Evolutionary conservation across 2,888 invertebrate genomes (phyloP).

Genomic region (Actias luna): DNA sequence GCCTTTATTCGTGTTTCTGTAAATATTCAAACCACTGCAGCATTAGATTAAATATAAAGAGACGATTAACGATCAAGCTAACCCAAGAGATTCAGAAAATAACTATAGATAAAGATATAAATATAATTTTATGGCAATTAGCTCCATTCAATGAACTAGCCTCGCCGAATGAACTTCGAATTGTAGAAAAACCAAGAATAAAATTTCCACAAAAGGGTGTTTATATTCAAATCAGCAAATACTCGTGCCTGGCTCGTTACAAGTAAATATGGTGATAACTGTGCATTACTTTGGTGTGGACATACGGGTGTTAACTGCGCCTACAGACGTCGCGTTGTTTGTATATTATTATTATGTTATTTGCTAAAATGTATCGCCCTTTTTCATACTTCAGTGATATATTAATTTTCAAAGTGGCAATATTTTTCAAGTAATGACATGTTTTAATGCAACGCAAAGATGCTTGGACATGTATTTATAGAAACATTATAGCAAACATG

Average conservation of each 20-base stretch:
- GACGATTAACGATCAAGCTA: no score
- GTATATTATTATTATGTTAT: neutral
- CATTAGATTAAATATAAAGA: no score
- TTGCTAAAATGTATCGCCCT: neutral
- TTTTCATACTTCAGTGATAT: neutral
- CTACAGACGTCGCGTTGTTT: neutral
- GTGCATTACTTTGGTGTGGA: slow-evolving; percentile 21
- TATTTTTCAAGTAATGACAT: no score
- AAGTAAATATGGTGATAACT: slow-evolving; percentile 33
- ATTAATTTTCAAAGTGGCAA: no score
- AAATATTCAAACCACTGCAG: no score
- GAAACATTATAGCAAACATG: no score
- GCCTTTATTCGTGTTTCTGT: no score
- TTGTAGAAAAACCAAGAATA: neutral
- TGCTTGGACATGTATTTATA: no score
- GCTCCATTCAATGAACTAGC: neutral
- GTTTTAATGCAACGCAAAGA: no score
- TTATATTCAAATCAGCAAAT: slow-evolving; percentile 35
- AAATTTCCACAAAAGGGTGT: slow-evolving; percentile 19
- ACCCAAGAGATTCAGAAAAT: neutral
- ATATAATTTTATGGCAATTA: neutral
- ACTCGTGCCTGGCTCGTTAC: slow-evolving; percentile 27
- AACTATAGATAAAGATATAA: neutral
- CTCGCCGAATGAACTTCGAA: neutral
- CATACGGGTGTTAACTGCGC: slow-evolving; percentile 16